Evolutionary conservation across 2,113 vertebrate genomes (phyloP), one percentile per base, ranked within the genome.

Genomic region (Nesoenas mayeri): DNA sequence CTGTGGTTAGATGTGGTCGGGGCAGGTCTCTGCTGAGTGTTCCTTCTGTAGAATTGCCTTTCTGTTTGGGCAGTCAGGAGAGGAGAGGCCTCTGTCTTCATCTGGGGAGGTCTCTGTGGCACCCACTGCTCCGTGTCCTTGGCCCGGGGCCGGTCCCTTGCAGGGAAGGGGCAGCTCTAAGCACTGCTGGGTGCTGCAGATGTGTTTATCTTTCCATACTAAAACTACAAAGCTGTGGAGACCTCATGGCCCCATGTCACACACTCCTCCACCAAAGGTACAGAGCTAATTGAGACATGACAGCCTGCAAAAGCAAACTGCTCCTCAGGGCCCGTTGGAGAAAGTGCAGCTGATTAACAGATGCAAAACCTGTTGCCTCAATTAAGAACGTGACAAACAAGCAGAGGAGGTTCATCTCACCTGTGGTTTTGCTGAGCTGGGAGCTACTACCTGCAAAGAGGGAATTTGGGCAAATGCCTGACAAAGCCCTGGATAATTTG

Each of bases 121-220:
- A 40, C 31, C 83, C 42, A 4, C 10, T 2, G 0, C 56, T 64
- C 72, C 0, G 0, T 31, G 40, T 10, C n/a, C 51, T 24, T 34
- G 29, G 34, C 56, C 50, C 11, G 15, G 42, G 53, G 42, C 40
- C 19, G 11, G 75, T 18, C 11, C 6, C 61, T 28, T 9, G 20
- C 47, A 54, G 78, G 36, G 54, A 83, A 50, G 72, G 36, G 42
- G 38, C 79, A 51, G 58, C 75, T 44, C 50, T 12, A 7, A 34
- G 57, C 72, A 0, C 50, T 3, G 4, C 87, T 47, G 82, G 60
- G 71, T 0, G 0, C 69, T 69, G 69, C n/a, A 22, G 85, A 15
- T 36, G 24, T 25, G 12, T 92, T 96, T 62, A 67, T 73, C 50
- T 81, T 79, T 53, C 61, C 26, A 5, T 6, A 26, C 42, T 70